Conservation (phyloP, 35 echinoderm and acorn worm species). For the Apostichopus californicus region DNA sequence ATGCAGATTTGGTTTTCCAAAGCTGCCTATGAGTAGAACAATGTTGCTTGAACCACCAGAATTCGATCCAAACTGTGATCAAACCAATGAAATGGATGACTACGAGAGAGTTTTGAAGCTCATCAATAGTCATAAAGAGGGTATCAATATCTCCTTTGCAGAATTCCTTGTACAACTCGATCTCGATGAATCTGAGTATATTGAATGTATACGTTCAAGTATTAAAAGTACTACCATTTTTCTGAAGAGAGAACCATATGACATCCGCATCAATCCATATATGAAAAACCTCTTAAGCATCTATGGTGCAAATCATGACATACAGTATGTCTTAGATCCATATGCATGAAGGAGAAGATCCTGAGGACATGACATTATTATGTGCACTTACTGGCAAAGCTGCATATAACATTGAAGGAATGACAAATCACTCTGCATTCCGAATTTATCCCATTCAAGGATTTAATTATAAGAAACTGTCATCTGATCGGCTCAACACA, state of each 20-base stretch:
- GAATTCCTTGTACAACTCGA: slow-evolving; percentile 12
- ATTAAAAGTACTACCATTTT: slow-evolving; percentile 50
- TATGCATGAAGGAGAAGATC: slow-evolving; percentile 30
- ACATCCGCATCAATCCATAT: slow-evolving; percentile 60
- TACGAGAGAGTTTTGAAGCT: neutral
- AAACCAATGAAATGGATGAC: neutral
- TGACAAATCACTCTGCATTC: slow-evolving; percentile 54
- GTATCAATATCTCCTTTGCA: neutral
- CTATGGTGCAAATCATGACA: slow-evolving; percentile 67
- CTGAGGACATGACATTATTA: slow-evolving; percentile 32
- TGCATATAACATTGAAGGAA: slow-evolving; percentile 50
- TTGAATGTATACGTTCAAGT: slow-evolving; percentile 37
- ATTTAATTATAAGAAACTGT: slow-evolving; percentile 26
- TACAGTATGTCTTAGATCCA: slow-evolving; percentile 14
- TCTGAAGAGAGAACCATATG: slow-evolving; percentile 51
- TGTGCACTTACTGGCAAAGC: slow-evolving; percentile 55
- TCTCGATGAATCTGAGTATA: slow-evolving; percentile 47
- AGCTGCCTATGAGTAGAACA: slow-evolving; percentile 36
- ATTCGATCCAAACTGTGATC: neutral
- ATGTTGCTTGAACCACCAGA: slow-evolving; percentile 21
- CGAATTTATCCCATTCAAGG: slow-evolving; percentile 26
- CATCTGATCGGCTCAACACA: slow-evolving; percentile 19
- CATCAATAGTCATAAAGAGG: neutral
- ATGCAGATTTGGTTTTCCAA: slow-evolving; percentile 59
- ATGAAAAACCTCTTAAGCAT: slow-evolving; percentile 46